Base-by-base conservation (phyloP, 1,140 invertebrate genomes). In the Ectropis grisescens region DNA sequence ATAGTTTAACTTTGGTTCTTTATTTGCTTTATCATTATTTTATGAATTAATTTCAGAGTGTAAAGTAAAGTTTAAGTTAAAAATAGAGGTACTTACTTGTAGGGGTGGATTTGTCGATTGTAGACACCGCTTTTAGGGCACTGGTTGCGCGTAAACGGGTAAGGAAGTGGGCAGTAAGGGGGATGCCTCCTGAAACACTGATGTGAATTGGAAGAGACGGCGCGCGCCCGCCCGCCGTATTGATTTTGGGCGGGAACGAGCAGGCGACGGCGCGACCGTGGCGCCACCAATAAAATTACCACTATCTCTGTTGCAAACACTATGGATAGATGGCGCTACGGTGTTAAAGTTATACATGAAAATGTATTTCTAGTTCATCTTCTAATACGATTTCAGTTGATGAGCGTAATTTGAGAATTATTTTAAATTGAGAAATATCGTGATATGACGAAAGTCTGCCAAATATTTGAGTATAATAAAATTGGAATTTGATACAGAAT, bases 181-280 rank as follows among this genome's bases (percentile, higher is more conserved):
- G 55, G 55, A 41, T 65, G 60, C 54, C 57, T 69, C 46, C 45
- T 43, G 43, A 47, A 59, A 61, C 39, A 72, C 67, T 74, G 54
- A 65, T 51, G 58, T 52, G 47, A 58, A 64, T 53, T 51, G 59
- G 52, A 50, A 47, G 58, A 61, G 48, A 57, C 66, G 48, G 72
- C 69, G 69, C 69, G 68, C 60, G 56, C 58, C 35, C 25, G 13
- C 33, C 14, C 52, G 39, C 11, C 33, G 37, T 78, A 79, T 79
- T 75, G 74, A 79, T 79, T 76, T 67, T 68, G 68, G 72, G 72
- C 70, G 72, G 69, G 43, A 58, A 64, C 65, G 36, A 48, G 36
- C 35, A 28, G 40, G 24, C 29, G 28, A 31, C 31, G 35, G 34
- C 42, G 12, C 31, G 35, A 37, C 42, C 12, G 29, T 38, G 25